Evolutionary conservation across 2,888 invertebrate genomes (phyloP), one percentile per base, ranked within the genome.

Genomic region (Himalopsyche tibetana): DNA sequence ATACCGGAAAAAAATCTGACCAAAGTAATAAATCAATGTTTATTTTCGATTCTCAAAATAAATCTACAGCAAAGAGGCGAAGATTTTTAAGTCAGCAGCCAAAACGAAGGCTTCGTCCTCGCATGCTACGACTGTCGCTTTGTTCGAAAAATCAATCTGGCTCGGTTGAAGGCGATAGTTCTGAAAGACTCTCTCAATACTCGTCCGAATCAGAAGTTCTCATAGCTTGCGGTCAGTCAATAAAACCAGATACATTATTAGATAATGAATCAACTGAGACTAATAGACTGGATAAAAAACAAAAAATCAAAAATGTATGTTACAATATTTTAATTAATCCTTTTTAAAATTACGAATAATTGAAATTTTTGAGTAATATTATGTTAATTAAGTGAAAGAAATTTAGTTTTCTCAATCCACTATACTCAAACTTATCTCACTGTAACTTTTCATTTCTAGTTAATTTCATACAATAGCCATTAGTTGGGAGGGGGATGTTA

Each of bases 141-240:
- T 84, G 84, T 8, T 36, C 38, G 36, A 83, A 82, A 55, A 80
- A 55, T 55, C 55, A 12, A 19, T 40, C 40, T 5, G 56, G 74
- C 36, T 79, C 80, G 19, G 83, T 81, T 6, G 55, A 36, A 28
- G n/a, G 17, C 19, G 69, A 79, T n/a, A 80, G 74, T 17, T 42
- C 56, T 12, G 51, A 63, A 17, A 55, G 38, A n/a, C 55, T 83
- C 5, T 87, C 88, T 40, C 87, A 86, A 79, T 45, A 51, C 17
- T 88, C 88, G 12, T 83, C 36, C 36, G 86, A 87, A 36, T 88
- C 86, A n/a, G 87, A 86, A 74, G 36, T 74, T 84, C 42, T 45
- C 5, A 82, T 88, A 80, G 36, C 79, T 12, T 88, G 88, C 45
- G 88, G 86, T 45, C 88, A 88, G 81, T 42, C 56, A 42, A 38